Evolutionary conservation across 2,888 invertebrate genomes (phyloP).

Genomic region (Nephrotoma flavescens): DNA sequence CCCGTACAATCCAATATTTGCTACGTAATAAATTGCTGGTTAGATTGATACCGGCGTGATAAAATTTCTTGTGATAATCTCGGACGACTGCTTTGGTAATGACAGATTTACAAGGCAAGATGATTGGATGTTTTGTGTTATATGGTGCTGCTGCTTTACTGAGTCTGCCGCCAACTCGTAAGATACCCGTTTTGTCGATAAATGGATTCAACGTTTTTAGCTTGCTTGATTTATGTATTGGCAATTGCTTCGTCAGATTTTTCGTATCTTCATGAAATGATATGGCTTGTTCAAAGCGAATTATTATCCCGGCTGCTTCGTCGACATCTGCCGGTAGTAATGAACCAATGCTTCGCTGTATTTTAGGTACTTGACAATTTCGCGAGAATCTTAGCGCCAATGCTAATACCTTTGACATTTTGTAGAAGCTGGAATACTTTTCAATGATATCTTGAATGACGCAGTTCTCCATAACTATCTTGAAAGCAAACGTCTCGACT

Average conservation of each 20-base stretch:
- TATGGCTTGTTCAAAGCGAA: too few relatives aligned
- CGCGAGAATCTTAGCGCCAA: too few relatives aligned
- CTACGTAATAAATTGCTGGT: neutral
- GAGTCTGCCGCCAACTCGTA: neutral
- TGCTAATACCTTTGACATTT: too few relatives aligned
- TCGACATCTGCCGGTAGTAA: neutral
- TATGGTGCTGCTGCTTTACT: neutral
- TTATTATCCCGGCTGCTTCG: too few relatives aligned
- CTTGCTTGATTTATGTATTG: neutral
- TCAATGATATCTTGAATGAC: too few relatives aligned
- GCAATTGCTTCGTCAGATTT: too few relatives aligned
- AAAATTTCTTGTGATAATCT: neutral
- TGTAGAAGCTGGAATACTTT: too few relatives aligned
- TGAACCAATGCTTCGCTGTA: too few relatives aligned
- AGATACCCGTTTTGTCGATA: neutral
- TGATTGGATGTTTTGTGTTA: neutral
- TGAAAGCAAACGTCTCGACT: neutral
- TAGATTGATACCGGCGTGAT: neutral
- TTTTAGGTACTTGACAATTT: too few relatives aligned
- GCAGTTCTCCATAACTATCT: neutral
- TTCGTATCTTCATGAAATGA: too few relatives aligned
- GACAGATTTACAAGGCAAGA: neutral
- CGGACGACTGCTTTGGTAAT: neutral
- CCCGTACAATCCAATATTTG: neutral
- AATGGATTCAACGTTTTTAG: neutral